A percentile compares a stretch with the other conserved stretches of the same genome.
Evolutionary conservation across 1,140 invertebrate genomes (phyloP).

Genomic region (Drosophila chauvacae): DNA sequence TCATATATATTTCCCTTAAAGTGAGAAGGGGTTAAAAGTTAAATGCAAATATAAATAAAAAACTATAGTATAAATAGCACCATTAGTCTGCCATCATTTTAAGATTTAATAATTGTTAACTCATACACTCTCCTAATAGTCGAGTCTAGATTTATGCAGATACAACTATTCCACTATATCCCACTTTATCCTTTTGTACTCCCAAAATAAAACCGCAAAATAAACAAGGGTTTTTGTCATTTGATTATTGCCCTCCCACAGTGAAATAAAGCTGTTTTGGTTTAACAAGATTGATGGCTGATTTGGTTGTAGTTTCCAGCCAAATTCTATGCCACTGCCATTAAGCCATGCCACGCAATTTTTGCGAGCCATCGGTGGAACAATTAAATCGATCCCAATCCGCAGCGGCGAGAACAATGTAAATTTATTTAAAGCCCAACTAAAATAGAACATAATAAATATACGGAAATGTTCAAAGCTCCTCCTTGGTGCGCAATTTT

Average conservation of each 20-base stretch:
- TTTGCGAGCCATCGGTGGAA: constrained; percentile 13
- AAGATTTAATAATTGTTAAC: neutral
- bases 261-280: constrained; percentile 11
- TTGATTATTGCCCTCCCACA: constrained; percentile 12
- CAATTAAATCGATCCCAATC: constrained; percentile 33
- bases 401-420: constrained; percentile 7
- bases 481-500: constrained; percentile 46
- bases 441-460: constrained; percentile 30
- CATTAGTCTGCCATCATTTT: neutral
- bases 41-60: neutral
- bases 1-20: neutral
- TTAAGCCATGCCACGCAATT: constrained; percentile 1
- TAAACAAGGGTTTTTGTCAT: constrained; percentile 1
- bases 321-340: constrained; percentile 17
- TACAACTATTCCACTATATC: neutral
- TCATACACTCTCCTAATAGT: too few relatives aligned
- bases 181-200: neutral
- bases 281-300: constrained; percentile 44
- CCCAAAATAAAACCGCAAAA: neutral
- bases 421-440: constrained; percentile 29
- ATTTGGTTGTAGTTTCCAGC: constrained; percentile 24
- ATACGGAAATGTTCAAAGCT: constrained; percentile 12
- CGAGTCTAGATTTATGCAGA: neutral
- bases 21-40: neutral
- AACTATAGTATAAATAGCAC: too few relatives aligned